Evolutionary conservation across 2,797 vertebrate genomes (phyloP).

Genomic region (Premnoplex brunnescens): DNA sequence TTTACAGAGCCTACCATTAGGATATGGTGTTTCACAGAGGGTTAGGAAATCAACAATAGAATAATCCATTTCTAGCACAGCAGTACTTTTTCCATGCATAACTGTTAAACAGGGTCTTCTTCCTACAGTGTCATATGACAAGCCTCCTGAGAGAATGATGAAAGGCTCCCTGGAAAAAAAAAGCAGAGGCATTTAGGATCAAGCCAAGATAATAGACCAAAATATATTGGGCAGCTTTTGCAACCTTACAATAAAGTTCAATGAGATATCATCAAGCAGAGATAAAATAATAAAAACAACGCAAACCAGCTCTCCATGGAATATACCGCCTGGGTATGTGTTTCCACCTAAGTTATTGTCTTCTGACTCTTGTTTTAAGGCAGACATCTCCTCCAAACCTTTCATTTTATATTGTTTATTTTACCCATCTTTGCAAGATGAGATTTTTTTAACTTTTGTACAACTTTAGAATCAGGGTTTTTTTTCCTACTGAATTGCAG

Average conservation of each 20-base stretch:
- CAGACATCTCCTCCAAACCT: neutral
- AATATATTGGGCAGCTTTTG: neutral
- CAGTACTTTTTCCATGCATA: constrained; percentile 97
- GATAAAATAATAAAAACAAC: neutral
- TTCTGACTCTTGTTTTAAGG: neutral
- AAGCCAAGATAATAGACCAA: neutral
- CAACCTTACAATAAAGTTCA: neutral
- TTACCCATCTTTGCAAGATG: neutral
- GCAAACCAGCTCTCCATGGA: neutral
- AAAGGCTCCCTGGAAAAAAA: constrained; percentile 89
- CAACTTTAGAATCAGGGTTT: neutral
- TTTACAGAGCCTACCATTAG: constrained; percentile 83
- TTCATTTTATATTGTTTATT: neutral
- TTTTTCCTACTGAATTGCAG: neutral
- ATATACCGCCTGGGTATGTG: neutral
- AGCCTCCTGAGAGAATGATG: constrained; percentile 94
- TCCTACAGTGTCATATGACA: constrained; percentile 96
- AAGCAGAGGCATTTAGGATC: constrained; percentile 21
- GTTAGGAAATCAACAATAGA: constrained; percentile 97
- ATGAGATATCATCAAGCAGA: neutral
- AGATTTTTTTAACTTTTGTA: neutral
- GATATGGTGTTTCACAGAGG: constrained; percentile 98
- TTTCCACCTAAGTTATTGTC: neutral
- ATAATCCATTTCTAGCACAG: constrained; percentile 98
- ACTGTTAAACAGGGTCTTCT: constrained; percentile 97